Conservation (phyloP, 2,797 vertebrate species). For the Lepus townsendii region DNA sequence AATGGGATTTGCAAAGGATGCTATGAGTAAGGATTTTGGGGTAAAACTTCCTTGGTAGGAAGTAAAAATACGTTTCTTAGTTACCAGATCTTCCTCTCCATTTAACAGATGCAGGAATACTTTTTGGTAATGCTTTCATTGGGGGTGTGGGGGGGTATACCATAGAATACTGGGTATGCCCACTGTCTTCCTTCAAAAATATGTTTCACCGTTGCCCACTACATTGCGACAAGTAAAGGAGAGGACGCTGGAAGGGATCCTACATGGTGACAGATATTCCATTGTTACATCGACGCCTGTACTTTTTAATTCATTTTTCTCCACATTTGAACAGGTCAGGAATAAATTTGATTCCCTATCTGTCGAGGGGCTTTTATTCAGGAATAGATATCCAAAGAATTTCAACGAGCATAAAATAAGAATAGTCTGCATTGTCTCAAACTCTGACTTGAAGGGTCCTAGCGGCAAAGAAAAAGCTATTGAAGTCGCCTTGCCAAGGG, state of each 20-base stretch:
- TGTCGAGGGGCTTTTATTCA: constrained; percentile 22
- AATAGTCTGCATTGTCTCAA: constrained; percentile 17
- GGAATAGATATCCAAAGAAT: constrained; percentile 50
- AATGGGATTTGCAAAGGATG: constrained; percentile 4
- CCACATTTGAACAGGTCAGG: constrained; percentile 54
- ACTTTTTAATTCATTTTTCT: constrained; percentile 27
- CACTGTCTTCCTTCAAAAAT: neutral
- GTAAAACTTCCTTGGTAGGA: neutral
- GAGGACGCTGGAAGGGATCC: neutral
- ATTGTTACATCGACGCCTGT: neutral
- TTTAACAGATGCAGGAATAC: neutral
- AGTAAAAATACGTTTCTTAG: neutral
- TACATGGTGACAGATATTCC: neutral
- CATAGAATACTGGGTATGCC: neutral
- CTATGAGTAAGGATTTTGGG: neutral
- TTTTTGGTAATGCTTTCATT: constrained; percentile 10
- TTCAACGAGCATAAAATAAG: constrained; percentile 24
- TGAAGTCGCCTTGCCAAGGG: constrained; percentile 6
- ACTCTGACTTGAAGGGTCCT: constrained; percentile 48
- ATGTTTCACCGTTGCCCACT: neutral
- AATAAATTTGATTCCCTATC: constrained; percentile 60
- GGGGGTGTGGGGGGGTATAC: neutral
- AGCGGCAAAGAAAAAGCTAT: neutral
- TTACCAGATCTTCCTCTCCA: neutral
- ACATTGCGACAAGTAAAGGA: neutral